Conservation (phyloP, 2,888 invertebrate species). For the Myopa testacea region DNA sequence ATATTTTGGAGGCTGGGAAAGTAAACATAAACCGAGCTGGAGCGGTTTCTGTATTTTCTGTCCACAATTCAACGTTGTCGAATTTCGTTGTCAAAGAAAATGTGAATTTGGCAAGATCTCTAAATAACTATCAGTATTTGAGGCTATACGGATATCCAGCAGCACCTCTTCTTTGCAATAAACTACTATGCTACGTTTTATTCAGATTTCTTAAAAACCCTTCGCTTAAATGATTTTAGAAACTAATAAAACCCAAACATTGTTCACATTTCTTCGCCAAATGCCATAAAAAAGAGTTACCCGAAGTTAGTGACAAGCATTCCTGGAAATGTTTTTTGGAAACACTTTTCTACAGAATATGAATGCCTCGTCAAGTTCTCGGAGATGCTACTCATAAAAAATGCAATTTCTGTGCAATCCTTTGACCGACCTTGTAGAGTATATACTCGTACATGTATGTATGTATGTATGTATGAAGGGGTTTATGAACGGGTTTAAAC, state of each 20-base stretch:
- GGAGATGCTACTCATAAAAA: background rate
- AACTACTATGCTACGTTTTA: background rate
- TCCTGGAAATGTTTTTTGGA: slow-evolving; percentile 1
- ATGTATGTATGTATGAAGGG: no score
- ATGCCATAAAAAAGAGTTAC: slow-evolving; percentile 31
- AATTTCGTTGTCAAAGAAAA: no score
- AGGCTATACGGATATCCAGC: no score
- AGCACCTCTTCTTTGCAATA: no score
- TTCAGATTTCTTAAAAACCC: background rate
- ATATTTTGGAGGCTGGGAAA: no score
- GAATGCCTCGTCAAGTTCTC: background rate
- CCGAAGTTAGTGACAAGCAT: background rate
- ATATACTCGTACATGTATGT: background rate
- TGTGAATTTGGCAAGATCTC: no score
- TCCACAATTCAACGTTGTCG: no score
- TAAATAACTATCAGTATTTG: no score
- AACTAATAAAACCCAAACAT: background rate
- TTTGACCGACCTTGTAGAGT: slow-evolving; percentile 27
- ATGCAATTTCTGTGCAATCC: slow-evolving; percentile 38
- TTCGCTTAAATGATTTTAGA: background rate
- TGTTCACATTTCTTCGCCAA: background rate
- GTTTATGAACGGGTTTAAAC: background rate
- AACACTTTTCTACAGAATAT: background rate
- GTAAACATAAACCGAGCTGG: no score
- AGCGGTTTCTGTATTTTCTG: no score